Base-by-base conservation (phyloP, 2,797 vertebrate species). In the Halcyon badia region DNA sequence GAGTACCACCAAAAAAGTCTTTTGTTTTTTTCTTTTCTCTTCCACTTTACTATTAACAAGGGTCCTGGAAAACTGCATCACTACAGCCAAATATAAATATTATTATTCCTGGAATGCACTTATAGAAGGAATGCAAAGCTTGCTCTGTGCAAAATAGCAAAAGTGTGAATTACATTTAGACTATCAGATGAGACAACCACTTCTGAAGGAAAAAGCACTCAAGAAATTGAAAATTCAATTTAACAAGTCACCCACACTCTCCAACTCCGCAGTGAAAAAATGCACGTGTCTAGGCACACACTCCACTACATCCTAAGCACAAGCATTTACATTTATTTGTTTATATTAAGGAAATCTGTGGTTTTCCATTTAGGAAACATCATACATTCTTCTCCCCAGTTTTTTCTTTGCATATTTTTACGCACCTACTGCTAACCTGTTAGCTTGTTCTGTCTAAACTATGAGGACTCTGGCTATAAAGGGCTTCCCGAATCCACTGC, bases 231-330 rank as follows among this genome's bases (percentile, higher is more conserved):
- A 83, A 89, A 65, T 37, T 79, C 13, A 44, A 11, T 84, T 62
- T 56, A 87, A 84, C 14, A 79, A 66, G 39, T 76, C 60, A 69
- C 24, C 26, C 39, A 54, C 66, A 21, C 18, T 49, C 56, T 80
- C 62, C 35, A 87, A 89, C 18, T 69, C 17, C 1, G 0, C 54
- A 48, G 35, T 69, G 61, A 68, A 91, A 83, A 48, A 22, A 3
- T 1, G 1, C 6, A 48, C 0, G 0, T 10, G 3, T 39, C 26
- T 12, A 33, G 17, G 26, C 25, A 66, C 9, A 46, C 10, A 42
- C 19, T 4, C 19, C 21, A 44, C 41, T 25, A 69, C 21, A 62
- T 31, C 71, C 77, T 71, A 81, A 65, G 65, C 37, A 78, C 8
- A 81, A 68, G 18, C 9, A 51, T 51, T 75, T 72, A 83, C 13